These are phyloP conservation scores for Penaeus japonicus DNA, from an alignment of 1,140 invertebrate species.

Conservation along the genomic window DNA sequence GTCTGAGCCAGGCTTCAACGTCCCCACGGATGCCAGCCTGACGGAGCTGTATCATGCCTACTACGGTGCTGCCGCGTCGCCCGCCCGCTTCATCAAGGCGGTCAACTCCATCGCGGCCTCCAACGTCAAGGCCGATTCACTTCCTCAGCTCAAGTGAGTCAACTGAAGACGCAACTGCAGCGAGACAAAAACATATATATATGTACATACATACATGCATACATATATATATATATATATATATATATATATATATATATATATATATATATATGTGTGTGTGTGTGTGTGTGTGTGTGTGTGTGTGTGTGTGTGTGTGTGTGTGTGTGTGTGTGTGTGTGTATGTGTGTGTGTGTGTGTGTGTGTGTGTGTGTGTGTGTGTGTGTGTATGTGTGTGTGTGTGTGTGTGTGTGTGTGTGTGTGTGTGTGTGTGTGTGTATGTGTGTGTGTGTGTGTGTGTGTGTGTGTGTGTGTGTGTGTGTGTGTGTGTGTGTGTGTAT, in stretches of 20 bases:
- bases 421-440: background rate
- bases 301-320: background rate
- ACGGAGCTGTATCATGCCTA: conserved; percentile 36
- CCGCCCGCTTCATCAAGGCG: conserved; percentile 44
- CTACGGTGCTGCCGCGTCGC: conserved; percentile 20
- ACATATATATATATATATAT: background rate
- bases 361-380: background rate
- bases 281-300: background rate
- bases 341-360: background rate
- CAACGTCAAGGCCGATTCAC: conserved; percentile 33
- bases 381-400: background rate
- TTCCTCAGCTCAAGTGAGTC: conserved; percentile 14
- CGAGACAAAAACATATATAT: background rate
- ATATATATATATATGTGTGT: background rate
- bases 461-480: background rate
- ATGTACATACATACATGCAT: background rate
- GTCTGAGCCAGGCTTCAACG: conserved; percentile 7
- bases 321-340: background rate
- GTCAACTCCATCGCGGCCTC: conserved; percentile 40
- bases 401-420: background rate
- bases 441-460: background rate
- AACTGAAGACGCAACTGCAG: no score
- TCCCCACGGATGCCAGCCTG: conserved; percentile 17
- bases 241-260: background rate
- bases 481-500: background rate